Base-by-base conservation (phyloP, 2,888 invertebrate species). In the Dynastes maya region DNA sequence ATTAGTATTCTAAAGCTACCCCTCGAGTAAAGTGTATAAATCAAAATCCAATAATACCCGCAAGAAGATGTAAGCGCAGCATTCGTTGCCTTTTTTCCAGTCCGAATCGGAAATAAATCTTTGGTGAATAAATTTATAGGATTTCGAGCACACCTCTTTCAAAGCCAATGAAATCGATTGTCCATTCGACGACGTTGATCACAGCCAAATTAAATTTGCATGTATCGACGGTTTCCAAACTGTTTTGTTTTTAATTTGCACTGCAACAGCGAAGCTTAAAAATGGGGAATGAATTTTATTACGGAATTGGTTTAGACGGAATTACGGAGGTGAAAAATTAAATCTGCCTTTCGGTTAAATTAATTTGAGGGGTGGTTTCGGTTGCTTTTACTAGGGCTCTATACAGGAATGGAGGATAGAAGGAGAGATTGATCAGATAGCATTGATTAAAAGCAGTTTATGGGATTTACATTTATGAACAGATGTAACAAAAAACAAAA, bases 121-220 rank as follows among this genome's bases (percentile, higher is more conserved):
- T 71, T 55, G 55, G 32, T 16, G 71, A 71, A 71, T 58, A 55
- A 71, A 71, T 71, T 71, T 71, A 71, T 71, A 71, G 58, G 71
- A 55, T 53, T 71, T 55, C 71, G 37, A 58, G 55, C 58, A 71
- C 71, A 71, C 71, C 71, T 71, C 55, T 58, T 71, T 71, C 55
- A 71, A 71, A 71, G 71, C 71, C 40, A 71, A 71, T 51, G 71
- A 58, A 58, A 71, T 37, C 58, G 16, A 71, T 71, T 71, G 55
- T 16, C 55, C 53, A 6, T 32, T n/a, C 32, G 32, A 32, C 58
- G 40, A 71, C 71, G 71, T 71, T 71, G 58, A 71, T 71, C 71
- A 58, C 71, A 16, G 55, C 9, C 71, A 71, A 71, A 71, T 71
- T 71, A 71, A 71, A 71, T 71, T 55, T 71, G 55, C 71, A 71